Conservation (phyloP, 2,797 vertebrate species). For the Diplodus sargus region DNA sequence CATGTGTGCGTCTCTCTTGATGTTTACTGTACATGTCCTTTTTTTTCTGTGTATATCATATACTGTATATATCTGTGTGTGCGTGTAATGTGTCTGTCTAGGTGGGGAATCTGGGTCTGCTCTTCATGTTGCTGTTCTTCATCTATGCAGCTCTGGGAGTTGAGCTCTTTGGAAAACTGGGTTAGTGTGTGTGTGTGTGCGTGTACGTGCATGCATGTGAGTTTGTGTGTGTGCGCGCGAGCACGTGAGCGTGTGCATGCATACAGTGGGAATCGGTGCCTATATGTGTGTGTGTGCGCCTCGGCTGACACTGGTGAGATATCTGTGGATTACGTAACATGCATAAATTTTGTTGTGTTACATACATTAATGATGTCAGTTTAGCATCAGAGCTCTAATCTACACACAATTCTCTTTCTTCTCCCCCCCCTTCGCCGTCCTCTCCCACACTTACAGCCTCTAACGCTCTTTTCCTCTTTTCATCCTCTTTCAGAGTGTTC, state of each 20-base stretch:
- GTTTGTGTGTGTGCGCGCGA: constrained; percentile 34
- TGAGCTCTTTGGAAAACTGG: constrained; percentile 96
- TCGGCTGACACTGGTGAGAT: constrained; percentile 66
- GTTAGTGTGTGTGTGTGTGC: constrained; percentile 85
- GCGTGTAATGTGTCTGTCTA: constrained; percentile 81
- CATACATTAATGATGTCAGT: constrained; percentile 70
- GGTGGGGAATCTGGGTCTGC: constrained; percentile 99
- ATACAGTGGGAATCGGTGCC: constrained; percentile 38
- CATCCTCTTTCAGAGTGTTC: constrained; percentile 87
- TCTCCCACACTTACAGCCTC: constrained; percentile 32
- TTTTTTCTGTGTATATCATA: constrained; percentile 74
- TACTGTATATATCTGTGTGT: constrained; percentile 76
- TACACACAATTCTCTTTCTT: constrained; percentile 45
- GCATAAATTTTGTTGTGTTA: constrained; percentile 70
- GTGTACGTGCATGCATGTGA: constrained; percentile 35
- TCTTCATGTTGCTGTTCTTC: constrained; percentile 99
- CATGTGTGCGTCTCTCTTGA: constrained; percentile 59
- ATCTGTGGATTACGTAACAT: constrained; percentile 66
- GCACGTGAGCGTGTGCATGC: constrained; percentile 42
- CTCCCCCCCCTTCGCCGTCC: constrained; percentile 40
- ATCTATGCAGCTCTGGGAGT: constrained; percentile 99
- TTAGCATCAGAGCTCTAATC: constrained; percentile 59
- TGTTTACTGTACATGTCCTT: constrained; percentile 71
- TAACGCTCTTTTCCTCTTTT: constrained; percentile 32
- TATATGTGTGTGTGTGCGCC: constrained; percentile 25